These are phyloP conservation scores for Halictus quadricinctus DNA, from an alignment of 2,888 invertebrate species.

Conservation along the genomic window DNA sequence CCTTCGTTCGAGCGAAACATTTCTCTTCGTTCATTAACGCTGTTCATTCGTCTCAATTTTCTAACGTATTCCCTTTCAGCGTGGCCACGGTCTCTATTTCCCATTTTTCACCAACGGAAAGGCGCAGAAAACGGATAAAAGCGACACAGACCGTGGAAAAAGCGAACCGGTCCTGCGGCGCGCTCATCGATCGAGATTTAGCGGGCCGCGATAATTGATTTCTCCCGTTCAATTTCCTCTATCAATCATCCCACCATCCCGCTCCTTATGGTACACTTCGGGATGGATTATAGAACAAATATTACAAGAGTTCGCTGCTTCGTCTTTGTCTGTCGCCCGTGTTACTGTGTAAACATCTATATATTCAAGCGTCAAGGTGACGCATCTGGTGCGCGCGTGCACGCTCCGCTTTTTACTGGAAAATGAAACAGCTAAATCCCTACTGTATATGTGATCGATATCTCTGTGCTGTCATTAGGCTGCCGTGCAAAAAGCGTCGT, in stretches of 20 bases:
- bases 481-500: background rate
- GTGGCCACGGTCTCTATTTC: conserved; percentile 11
- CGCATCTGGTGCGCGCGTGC: background rate
- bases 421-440: background rate
- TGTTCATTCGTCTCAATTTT: conserved; percentile 54
- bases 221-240: conserved; percentile 65
- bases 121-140: conserved; percentile 13
- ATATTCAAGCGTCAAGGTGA: background rate
- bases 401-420: background rate
- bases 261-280: conserved; percentile 11
- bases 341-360: background rate
- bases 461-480: background rate
- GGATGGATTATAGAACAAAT: conserved; percentile 46
- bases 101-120: conserved; percentile 9
- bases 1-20: conserved; percentile 26
- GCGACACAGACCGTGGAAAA: conserved; percentile 21
- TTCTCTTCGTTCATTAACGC: conserved; percentile 36
- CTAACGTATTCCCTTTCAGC: conserved; percentile 24
- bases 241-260: conserved; percentile 47
- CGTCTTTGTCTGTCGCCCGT: background rate
- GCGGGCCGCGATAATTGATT: conserved; percentile 65
- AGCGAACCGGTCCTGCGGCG: conserved; percentile 5
- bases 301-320: conserved; percentile 15
- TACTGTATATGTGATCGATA: background rate
- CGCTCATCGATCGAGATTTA: conserved; percentile 44